A percentile compares a stretch with the other conserved stretches of the same genome.
Evolutionary conservation across 2,888 invertebrate species (phyloP).

Genomic region (Oscheius onirici): DNA sequence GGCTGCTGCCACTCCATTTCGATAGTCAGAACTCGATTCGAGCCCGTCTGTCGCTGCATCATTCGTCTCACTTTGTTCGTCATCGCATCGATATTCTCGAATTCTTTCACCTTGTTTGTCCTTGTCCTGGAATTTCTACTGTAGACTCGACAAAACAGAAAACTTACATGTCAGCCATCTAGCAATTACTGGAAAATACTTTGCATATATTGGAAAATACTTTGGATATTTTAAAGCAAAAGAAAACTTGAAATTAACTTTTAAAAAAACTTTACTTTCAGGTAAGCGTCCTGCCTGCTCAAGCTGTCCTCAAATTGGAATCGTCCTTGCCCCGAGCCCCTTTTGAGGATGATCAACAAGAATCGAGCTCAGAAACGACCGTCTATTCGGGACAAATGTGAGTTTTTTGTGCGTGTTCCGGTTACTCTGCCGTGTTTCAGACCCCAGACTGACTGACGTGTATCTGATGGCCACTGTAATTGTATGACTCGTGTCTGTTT

Average conservation of each 20-base stretch:
- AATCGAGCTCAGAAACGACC: constrained; percentile 61
- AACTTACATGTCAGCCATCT: neutral
- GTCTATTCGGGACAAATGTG: constrained; percentile 69
- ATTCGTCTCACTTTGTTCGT: neutral
- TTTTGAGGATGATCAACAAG: constrained; percentile 60
- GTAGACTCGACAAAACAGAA: neutral
- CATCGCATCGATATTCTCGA: neutral
- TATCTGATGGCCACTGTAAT: too few relatives aligned
- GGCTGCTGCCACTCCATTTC: neutral
- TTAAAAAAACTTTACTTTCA: constrained; percentile 23
- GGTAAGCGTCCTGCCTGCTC: constrained; percentile 48
- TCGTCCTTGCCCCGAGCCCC: constrained; percentile 65
- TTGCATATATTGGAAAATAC: neutral
- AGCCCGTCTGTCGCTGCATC: neutral
- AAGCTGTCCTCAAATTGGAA: constrained; percentile 46
- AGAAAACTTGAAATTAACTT: neutral
- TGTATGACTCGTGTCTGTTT: too few relatives aligned
- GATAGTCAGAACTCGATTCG: neutral
- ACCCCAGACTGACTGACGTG: neutral
- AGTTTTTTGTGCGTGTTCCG: constrained; percentile 12
- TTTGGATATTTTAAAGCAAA: neutral
- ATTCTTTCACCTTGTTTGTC: neutral
- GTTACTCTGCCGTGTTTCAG: too few relatives aligned
- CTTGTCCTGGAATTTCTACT: neutral
- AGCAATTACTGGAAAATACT: neutral